Evolutionary conservation across 2,797 vertebrate genomes (phyloP), one percentile per base, ranked within the genome.

Genomic region (Sorex maritimensis): DNA sequence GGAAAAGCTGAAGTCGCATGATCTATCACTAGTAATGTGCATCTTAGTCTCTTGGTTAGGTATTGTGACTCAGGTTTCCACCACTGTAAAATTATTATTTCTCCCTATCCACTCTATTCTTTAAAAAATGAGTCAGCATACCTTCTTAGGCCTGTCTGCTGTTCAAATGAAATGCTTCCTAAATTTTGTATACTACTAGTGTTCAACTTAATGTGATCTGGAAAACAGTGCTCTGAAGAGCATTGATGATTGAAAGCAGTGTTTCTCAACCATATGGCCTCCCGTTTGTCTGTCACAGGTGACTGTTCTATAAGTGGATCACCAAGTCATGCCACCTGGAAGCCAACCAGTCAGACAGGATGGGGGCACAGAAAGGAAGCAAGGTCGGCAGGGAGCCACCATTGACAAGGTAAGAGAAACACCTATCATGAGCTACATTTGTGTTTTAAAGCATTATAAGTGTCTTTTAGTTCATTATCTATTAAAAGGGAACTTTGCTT

Each of bases 1-100:
- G 6, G 34, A 38, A 24, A 69, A 19, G n/a, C 14, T 41, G 49
- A 80, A 81, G 55, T 44, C 86, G 5, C 3, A 41, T 90, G 52
- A 92, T 6, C n/a, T 2, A 6, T 79, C 24, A 21, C 30, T 73
- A 52, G 81, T 68, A 69, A 86, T 63, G 34, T 81, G 83, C 63
- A 92, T 28, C 61, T 92, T 11, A 2, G 15, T 92, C 34, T 69
- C 44, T 63, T 90, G 46, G 28, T 81, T 90, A 88, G 85, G 19
- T 94, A 15, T 4, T 85, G 3, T 81, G 84, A 65, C 24, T 28
- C 9, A 55, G 19, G 11, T 46, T 87, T 87, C 84, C 8, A 65
- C 24, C 63, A 63, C 23, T 52, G 41, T 68, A 75, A 67, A 79
- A 67, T 90, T 69, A 58, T 86, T 80, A 68, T 74, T 81, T 91